Evolutionary conservation across 2,888 invertebrate genomes (phyloP), one percentile per base, ranked within the genome.

Genomic region (Drosophila multiciliata): DNA sequence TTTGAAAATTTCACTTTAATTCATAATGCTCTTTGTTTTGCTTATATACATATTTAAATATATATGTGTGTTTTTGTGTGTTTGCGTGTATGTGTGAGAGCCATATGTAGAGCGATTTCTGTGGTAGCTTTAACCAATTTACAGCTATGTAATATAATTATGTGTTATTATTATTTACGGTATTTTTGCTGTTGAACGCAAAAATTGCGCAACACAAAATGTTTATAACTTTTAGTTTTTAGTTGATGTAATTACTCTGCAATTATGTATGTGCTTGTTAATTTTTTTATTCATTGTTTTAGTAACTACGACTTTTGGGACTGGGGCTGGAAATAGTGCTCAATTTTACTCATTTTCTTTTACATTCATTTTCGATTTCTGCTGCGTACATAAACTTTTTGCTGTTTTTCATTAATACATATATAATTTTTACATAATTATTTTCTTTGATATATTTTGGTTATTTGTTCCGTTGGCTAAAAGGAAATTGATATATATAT

Each of bases 1-100:
- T 83, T 87, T 87, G 79, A 83, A 83, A 83, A 80, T 80, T 82
- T 84, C 79, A 71, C 79, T 83, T 83, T 83, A 87, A 87, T 83
- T 84, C 70, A 73, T 83, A 87, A 87, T 84, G 84, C 84, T 81
- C 68, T 80, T 73, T 73, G 67, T 66, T 87, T 80, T 77, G 78
- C 80, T 84, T 78, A 88, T 78, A 78, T 76, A 78, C 76, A 80
- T 79, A 77, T 70, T 62, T 58, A 62, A 66, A 62, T 75, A 66
- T 62, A 49, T 64, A 50, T 73, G 49, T 45, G 29, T 69, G 49
- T 57, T 32, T 38, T n/a, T 55, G 26, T 49, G 55, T 49, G 26
- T 55, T 15, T 71, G 26, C 23, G 7, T 26, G 32, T 57, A 35
- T 48, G 26, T 58, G 3, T 52, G 9, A 33, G 29, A 50, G n/a